Percentiles rank a stretch among this genome's conserved stretches.
Evolutionary conservation across 92 coral and sea anemone genomes (phyloP).

Genomic region (Blastomussa wellsi): DNA sequence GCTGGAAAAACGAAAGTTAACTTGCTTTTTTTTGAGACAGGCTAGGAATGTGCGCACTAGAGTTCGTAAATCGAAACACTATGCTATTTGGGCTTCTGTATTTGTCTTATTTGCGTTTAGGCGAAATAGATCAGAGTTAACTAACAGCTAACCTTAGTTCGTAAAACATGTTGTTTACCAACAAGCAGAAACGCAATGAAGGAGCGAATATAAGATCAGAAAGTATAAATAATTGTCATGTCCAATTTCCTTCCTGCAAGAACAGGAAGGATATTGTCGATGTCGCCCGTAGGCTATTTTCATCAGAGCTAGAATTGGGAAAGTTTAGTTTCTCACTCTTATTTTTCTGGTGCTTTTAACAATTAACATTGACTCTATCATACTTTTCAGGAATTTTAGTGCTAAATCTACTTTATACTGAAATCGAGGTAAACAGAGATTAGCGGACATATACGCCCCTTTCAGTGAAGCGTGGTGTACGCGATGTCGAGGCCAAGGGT

Average conservation of each 20-base stretch:
- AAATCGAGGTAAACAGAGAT: neutral
- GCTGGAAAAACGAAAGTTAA: neutral
- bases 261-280: neutral
- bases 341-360: neutral
- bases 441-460: too few species aligned
- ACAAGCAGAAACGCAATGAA: neutral
- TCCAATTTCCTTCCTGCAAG: neutral
- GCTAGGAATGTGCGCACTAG: neutral
- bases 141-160: neutral
- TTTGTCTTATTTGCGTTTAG: too few species aligned
- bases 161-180: neutral
- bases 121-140: too few species aligned
- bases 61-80: neutral
- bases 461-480: neutral
- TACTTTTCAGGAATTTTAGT: neutral
- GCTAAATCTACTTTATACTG: neutral
- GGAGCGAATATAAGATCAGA: neutral
- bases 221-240: neutral
- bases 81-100: too few species aligned
- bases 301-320: neutral
- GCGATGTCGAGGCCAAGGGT: slow-evolving; percentile 8
- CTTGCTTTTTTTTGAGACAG: neutral
- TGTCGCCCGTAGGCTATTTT: neutral
- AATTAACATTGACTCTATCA: neutral
- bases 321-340: neutral